These are phyloP conservation scores for Acanthornis magna DNA, from an alignment of 2,797 vertebrate genomes.

Conservation along the genomic window DNA sequence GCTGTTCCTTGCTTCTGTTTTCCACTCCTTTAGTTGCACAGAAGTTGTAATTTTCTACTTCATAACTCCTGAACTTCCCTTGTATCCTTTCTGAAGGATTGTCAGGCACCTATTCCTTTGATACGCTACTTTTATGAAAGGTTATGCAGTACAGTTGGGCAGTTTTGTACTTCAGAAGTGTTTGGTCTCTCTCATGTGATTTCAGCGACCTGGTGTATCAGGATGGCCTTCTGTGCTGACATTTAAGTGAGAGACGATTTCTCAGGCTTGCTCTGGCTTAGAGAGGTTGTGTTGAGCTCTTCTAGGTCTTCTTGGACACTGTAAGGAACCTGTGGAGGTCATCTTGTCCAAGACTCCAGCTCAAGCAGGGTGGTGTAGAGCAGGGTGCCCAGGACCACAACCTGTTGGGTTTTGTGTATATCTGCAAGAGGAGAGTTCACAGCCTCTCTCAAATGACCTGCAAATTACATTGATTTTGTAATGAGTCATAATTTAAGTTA, in stretches of 20 bases:
- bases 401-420: neutral
- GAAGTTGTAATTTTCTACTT: neutral
- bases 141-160: rapidly evolving
- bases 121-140: neutral
- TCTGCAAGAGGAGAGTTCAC: neutral
- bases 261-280: neutral
- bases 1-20: neutral
- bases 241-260: neutral
- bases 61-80: neutral
- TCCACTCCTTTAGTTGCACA: neutral
- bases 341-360: neutral
- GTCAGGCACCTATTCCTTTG: neutral
- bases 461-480: neutral
- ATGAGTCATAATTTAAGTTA: neutral
- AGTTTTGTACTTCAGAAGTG: neutral
- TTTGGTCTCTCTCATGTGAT: neutral
- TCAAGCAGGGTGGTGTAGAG: neutral
- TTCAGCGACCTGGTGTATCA: neutral
- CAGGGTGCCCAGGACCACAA: neutral
- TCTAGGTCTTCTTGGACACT: neutral
- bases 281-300: neutral
- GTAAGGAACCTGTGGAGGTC: neutral
- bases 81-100: neutral
- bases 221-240: neutral
- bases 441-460: neutral